Evolutionary conservation across 2,888 invertebrate genomes (phyloP).

Genomic region (Melieria picta): DNA sequence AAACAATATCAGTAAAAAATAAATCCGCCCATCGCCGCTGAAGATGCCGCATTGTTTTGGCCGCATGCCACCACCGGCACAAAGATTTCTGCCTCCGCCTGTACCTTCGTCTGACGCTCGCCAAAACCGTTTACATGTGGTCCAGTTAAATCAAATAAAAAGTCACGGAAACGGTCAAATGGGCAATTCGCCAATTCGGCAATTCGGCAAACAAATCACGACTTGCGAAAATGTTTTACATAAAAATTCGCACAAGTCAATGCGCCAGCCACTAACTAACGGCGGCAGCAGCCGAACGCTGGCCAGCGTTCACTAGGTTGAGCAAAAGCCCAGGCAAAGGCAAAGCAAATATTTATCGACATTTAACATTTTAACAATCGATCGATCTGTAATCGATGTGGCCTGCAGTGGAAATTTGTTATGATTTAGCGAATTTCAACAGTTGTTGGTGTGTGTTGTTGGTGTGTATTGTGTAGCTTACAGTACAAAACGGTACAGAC

Average conservation of each 20-base stretch:
- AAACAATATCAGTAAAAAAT: constrained; percentile 63
- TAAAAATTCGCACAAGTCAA: constrained; percentile 40
- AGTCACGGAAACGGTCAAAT: constrained; percentile 7
- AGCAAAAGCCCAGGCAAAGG: neutral
- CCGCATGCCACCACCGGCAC: neutral
- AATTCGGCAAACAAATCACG: constrained; percentile 39
- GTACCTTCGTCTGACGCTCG: neutral
- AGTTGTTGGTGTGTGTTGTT: neutral
- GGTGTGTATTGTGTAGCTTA: no score
- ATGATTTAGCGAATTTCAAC: constrained; percentile 26
- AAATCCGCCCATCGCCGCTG: constrained; percentile 62
- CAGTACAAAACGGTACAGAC: no score
- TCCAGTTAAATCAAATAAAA: constrained; percentile 46
- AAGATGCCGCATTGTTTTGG: constrained; percentile 43
- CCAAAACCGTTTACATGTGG: constrained; percentile 39
- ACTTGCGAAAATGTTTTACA: constrained; percentile 43
- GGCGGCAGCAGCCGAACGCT: neutral
- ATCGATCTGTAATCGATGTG: constrained; percentile 19
- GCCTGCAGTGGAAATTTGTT: constrained; percentile 28
- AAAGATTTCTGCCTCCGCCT: neutral
- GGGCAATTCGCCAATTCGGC: constrained; percentile 1
- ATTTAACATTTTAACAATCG: constrained; percentile 32
- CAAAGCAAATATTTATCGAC: constrained; percentile 32
- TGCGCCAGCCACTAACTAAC: neutral
- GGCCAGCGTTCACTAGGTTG: neutral